Conservation (phyloP, 2,888 invertebrate species). For the Tipula lateralis region DNA sequence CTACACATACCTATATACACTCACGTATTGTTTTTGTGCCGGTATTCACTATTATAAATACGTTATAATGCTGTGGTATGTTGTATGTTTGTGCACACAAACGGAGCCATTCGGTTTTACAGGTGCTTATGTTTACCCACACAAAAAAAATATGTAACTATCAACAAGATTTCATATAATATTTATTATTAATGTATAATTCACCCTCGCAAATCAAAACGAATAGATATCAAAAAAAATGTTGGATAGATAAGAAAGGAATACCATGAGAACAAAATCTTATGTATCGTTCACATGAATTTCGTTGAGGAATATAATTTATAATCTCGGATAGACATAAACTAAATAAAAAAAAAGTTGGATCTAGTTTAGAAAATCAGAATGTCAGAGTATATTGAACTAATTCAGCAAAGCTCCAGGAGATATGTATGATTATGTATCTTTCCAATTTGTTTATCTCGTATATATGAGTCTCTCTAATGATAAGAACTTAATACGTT, state of each 20-base stretch:
- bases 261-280: background rate
- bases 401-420: background rate
- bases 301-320: background rate
- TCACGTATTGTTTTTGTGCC: background rate
- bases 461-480: background rate
- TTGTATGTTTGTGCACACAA: background rate
- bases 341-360: background rate
- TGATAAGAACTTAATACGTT: background rate
- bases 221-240: background rate
- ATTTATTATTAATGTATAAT: background rate
- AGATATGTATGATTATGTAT: background rate
- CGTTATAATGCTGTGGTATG: background rate
- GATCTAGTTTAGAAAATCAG: background rate
- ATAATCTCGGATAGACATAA: background rate
- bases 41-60: background rate
- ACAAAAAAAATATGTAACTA: background rate
- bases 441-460: background rate
- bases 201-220: slow-evolving; percentile 4
- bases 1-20: background rate
- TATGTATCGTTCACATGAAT: background rate
- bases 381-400: background rate
- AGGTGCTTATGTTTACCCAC: background rate
- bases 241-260: background rate
- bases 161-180: background rate
- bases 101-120: background rate